Conservation (phyloP, 2,888 invertebrate genomes). For the Orchestes rusci region DNA sequence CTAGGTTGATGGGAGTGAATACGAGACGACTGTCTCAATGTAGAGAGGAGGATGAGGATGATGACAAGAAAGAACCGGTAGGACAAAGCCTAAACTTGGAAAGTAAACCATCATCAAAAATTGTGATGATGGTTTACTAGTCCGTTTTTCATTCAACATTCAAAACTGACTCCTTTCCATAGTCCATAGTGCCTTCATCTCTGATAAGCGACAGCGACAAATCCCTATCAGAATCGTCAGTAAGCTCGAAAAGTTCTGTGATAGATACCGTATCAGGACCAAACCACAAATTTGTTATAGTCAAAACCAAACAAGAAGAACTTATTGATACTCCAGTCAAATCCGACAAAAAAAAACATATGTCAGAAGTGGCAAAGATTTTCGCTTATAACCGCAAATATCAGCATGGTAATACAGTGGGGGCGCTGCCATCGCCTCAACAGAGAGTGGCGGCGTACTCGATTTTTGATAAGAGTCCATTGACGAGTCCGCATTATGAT, state of each 20-base stretch:
- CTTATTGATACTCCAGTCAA: not conserved
- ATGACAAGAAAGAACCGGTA: slow-evolving; percentile 40
- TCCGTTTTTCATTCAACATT: too few relatives aligned
- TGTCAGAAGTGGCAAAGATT: slow-evolving; percentile 44
- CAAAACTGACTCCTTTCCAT: too few relatives aligned
- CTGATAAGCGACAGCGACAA: slow-evolving; percentile 43
- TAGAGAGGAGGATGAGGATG: slow-evolving; percentile 77
- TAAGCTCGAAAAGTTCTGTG: slow-evolving; percentile 43
- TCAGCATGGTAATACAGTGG: slow-evolving; percentile 59
- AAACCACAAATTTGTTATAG: slow-evolving; percentile 51
- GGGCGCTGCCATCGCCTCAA: slow-evolving; percentile 53
- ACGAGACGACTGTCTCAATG: slow-evolving; percentile 71
- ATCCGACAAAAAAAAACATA: slow-evolving; percentile 36
- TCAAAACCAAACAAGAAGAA: slow-evolving; percentile 41
- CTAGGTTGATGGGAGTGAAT: slow-evolving; percentile 50
- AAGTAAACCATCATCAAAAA: too few relatives aligned
- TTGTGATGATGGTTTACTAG: too few relatives aligned
- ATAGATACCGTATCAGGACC: slow-evolving; percentile 43
- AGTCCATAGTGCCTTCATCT: slow-evolving; percentile 33
- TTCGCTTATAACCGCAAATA: slow-evolving; percentile 45
- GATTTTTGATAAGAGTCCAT: slow-evolving; percentile 50
- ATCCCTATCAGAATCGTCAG: slow-evolving; percentile 40
- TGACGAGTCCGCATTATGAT: slow-evolving; percentile 57
- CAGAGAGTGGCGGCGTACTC: slow-evolving; percentile 55
- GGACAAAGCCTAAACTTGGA: too few relatives aligned